phyloP scores from a whole-genome alignment of 2,888 invertebrate genomes.

The Habrosyne pyritoides region DNA sequence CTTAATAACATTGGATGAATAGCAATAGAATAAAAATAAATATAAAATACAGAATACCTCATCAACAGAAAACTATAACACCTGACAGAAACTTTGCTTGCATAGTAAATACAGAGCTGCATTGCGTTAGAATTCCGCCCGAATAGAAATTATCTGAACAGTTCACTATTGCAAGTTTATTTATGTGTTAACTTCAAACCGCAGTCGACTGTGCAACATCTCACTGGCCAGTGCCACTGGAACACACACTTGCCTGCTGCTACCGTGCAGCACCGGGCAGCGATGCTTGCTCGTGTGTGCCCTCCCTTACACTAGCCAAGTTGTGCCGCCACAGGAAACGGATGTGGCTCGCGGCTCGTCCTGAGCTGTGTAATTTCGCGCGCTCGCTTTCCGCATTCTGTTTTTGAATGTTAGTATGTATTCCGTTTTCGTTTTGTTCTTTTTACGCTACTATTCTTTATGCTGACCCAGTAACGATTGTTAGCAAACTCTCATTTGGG shows the following conservation, averaged over 20 bases:
- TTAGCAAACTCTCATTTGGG: slow-evolving; percentile 9
- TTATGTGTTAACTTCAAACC: slow-evolving; percentile 2
- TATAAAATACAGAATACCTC: neutral
- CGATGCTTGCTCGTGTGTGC: slow-evolving; percentile 14
- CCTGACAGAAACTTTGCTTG: neutral
- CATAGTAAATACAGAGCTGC: neutral
- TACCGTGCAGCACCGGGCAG: neutral
- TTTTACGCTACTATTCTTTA: slow-evolving; percentile 8
- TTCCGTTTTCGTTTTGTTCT: slow-evolving; percentile 19
- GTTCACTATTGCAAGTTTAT: slow-evolving; percentile 6
- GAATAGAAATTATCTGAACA: slow-evolving; percentile 1
- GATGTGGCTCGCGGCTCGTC: slow-evolving; percentile 50
- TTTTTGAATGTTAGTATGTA: slow-evolving; percentile 47
- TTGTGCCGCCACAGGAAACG: slow-evolving; percentile 43
- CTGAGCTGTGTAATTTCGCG: slow-evolving; percentile 61
- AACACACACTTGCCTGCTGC: neutral
- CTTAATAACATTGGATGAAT: neutral
- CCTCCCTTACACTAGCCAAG: slow-evolving; percentile 20
- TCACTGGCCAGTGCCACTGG: neutral
- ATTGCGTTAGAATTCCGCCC: neutral
- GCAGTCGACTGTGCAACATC: neutral
- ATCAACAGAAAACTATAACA: too few species aligned
- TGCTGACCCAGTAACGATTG: slow-evolving; percentile 19
- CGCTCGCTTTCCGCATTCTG: slow-evolving; percentile 50
- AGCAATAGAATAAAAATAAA: neutral